phyloP scores from a whole-genome alignment of 2,113 vertebrate genomes.

The Nerophis lumbriciformis region DNA sequence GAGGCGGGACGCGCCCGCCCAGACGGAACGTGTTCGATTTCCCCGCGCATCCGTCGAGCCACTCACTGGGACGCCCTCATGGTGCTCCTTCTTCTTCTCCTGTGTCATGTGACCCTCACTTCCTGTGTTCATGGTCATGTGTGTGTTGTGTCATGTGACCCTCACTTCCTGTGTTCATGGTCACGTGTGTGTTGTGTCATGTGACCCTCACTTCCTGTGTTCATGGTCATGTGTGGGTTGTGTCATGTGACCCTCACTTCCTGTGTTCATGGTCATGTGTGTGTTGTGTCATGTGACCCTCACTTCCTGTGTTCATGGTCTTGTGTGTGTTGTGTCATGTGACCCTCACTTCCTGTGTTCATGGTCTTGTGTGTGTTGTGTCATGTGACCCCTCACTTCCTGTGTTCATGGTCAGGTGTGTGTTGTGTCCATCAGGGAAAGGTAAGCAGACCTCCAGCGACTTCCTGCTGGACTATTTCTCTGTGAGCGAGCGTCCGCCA shows the following conservation, averaged over 20 bases:
- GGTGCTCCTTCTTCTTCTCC: slow-evolving; percentile 66
- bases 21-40: slow-evolving; percentile 87
- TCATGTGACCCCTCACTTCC: background rate
- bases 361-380: slow-evolving; percentile 1
- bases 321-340: background rate
- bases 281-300: background rate
- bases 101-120: background rate
- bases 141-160: background rate
- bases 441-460: slow-evolving; percentile 77
- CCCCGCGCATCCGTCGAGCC: slow-evolving; percentile 65
- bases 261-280: background rate
- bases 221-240: background rate
- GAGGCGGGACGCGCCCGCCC: slow-evolving; percentile 62
- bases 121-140: background rate
- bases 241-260: background rate
- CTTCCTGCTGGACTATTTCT: slow-evolving; percentile 91
- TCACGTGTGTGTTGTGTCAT: background rate
- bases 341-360: background rate
- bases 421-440: background rate
- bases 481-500: slow-evolving; percentile 87
- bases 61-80: slow-evolving; percentile 71
- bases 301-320: background rate
- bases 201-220: slow-evolving; percentile 1
- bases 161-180: background rate
- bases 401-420: background rate